A percentile compares a stretch with the other conserved stretches of the same genome.
These are phyloP conservation scores for Andrena trimmerana DNA, from an alignment of 2,888 invertebrate species.

Conservation along the genomic window DNA sequence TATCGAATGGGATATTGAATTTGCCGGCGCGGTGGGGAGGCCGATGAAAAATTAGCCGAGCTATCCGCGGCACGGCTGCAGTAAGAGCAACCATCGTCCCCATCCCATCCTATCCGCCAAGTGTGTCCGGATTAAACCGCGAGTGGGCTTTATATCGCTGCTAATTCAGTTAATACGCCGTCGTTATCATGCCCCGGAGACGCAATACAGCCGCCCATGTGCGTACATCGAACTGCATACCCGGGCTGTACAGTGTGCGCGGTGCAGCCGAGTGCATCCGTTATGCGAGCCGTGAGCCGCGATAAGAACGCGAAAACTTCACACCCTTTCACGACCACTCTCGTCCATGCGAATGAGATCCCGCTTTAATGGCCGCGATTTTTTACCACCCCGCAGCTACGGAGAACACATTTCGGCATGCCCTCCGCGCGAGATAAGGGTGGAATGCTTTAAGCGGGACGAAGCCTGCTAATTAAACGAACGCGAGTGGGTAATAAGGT, in stretches of 20 bases:
- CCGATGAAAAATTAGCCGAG: slow-evolving; percentile 60
- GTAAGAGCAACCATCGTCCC: slow-evolving; percentile 60
- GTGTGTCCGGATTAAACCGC: slow-evolving; percentile 77
- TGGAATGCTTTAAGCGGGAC: slow-evolving; percentile 11
- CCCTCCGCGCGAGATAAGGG: slow-evolving; percentile 15
- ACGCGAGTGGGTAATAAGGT: not conserved
- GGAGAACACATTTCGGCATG: slow-evolving; percentile 19
- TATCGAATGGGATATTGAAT: slow-evolving; percentile 71
- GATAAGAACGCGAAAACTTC: slow-evolving; percentile 59
- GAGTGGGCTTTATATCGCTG: slow-evolving; percentile 77
- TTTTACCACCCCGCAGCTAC: slow-evolving; percentile 1
- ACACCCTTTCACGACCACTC: slow-evolving; percentile 34
- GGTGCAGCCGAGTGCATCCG: slow-evolving; percentile 32
- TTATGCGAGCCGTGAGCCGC: slow-evolving; percentile 18
- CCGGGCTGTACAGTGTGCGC: not conserved
- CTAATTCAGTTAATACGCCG: slow-evolving; percentile 78
- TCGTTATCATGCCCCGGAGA: slow-evolving; percentile 68
- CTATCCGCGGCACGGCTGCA: slow-evolving; percentile 6
- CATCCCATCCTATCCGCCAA: slow-evolving; percentile 61
- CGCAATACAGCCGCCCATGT: slow-evolving; percentile 14
- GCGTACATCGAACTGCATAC: slow-evolving; percentile 11
- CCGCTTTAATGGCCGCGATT: slow-evolving; percentile 32
- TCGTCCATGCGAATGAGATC: slow-evolving; percentile 40
- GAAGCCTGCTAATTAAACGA: slow-evolving; percentile 14
- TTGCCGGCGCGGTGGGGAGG: slow-evolving; percentile 9